These are phyloP conservation scores for Trachops cirrhosus DNA, from an alignment of 2,797 vertebrate genomes.

Conservation along the genomic window DNA sequence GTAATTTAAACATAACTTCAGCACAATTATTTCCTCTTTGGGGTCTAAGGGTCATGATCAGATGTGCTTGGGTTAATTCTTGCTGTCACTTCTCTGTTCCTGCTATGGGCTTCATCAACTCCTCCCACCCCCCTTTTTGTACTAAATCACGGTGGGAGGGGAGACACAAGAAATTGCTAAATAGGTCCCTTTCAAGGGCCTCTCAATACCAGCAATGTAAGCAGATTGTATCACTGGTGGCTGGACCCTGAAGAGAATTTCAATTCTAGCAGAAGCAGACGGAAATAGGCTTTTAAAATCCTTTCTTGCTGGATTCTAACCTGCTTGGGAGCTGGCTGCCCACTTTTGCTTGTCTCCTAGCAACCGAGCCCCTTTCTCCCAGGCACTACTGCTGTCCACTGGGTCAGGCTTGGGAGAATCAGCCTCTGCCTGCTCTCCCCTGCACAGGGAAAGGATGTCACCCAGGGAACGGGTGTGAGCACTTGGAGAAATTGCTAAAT, in stretches of 20 bases:
- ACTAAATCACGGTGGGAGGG: slow-evolving; percentile 51
- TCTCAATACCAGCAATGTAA: slow-evolving; percentile 62
- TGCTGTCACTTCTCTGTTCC: slow-evolving; percentile 46
- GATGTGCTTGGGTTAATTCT: slow-evolving; percentile 54
- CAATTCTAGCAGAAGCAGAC: slow-evolving; percentile 70
- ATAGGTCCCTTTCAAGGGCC: slow-evolving; percentile 64
- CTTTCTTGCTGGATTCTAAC: slow-evolving; percentile 72
- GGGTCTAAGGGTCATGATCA: slow-evolving; percentile 32
- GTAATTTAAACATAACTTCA: neutral
- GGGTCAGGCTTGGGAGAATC: slow-evolving; percentile 43
- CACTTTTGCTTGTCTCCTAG: slow-evolving; percentile 76
- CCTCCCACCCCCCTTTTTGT: neutral
- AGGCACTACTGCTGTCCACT: slow-evolving; percentile 40
- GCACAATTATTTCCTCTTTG: slow-evolving; percentile 38
- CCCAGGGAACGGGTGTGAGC: slow-evolving; percentile 23
- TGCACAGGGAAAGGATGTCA: slow-evolving; percentile 52
- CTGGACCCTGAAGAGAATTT: slow-evolving; percentile 73
- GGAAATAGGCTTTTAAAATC: slow-evolving; percentile 76
- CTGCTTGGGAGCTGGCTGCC: slow-evolving; percentile 74
- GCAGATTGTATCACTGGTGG: slow-evolving; percentile 72
- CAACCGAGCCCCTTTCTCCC: slow-evolving; percentile 72
- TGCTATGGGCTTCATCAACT: slow-evolving; percentile 26
- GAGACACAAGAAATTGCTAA: slow-evolving; percentile 50
- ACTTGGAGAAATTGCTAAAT: slow-evolving; percentile 70
- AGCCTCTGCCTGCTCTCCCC: neutral